Base-by-base conservation (phyloP, 2,797 vertebrate species). In the Podargus strigoides region DNA sequence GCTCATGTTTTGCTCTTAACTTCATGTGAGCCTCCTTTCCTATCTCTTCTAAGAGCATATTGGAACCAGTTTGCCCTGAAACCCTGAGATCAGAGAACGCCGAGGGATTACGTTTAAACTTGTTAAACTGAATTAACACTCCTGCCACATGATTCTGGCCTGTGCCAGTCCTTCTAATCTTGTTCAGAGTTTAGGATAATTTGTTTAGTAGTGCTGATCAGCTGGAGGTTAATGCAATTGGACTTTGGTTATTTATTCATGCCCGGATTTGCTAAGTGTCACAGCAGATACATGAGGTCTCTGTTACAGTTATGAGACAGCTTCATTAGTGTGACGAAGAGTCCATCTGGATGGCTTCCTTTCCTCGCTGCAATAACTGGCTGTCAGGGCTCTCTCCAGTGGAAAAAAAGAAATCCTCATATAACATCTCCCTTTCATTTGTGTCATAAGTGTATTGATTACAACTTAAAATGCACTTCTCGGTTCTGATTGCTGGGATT, bases 201-300 rank as follows among this genome's bases (percentile, higher is more conserved):
- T 97, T 97, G 94, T 96, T 97, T 97, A 97, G 97, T 95, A 96
- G 96, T 90, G 94, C 97, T 94, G 96, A 97, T 97, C 97, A 95
- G 96, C 78, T 94, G 96, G 95, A 97, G 97, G 98, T 97, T 98
- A 98, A 98, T 98, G 97, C 97, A 97, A 97, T 98, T 97, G 98
- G 97, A 96, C 96, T 90, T 85, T 78, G 94, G 95, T 97, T 97
- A 95, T 96, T 97, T 95, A 97, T 97, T 96, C 95, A 97, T 97
- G 97, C 96, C 95, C 3, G 13, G 92, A 97, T 97, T 97, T 96
- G 91, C 96, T 92, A 92, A 96, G 97, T 97, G 97, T 97, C 97
- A 63, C 37, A 96, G 94, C 92, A 93, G 95, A 97, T 96, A 94
- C 96, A 93, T 75, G 96, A 97, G 97, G 97, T 96, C 97, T 97